Percentiles rank a stretch among this genome's conserved stretches.
phyloP scores from a whole-genome alignment of 2,797 vertebrate genomes.

The Sebastes aleutianus region DNA sequence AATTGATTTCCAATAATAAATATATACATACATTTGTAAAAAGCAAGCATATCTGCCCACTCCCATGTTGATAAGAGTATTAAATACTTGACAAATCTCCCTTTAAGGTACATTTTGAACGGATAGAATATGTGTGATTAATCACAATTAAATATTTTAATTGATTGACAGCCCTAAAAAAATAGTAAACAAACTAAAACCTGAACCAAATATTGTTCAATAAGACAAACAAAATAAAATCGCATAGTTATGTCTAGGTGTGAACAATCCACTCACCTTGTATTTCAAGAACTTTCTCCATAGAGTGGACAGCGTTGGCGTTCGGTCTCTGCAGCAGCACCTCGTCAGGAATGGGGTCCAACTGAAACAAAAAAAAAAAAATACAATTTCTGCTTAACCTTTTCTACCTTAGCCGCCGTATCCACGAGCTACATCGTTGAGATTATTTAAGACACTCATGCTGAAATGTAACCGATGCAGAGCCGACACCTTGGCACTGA shows the following conservation, averaged over 20 bases:
- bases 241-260: background rate
- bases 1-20: too few relatives aligned
- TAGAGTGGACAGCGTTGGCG: slow-evolving; percentile 89
- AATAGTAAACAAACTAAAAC: background rate
- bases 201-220: background rate
- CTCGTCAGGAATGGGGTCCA: slow-evolving; percentile 91
- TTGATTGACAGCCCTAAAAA: too few relatives aligned
- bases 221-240: background rate
- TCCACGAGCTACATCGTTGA: background rate
- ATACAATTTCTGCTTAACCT: background rate
- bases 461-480: background rate
- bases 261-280: slow-evolving; percentile 86
- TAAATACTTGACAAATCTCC: too few relatives aligned
- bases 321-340: slow-evolving; percentile 93
- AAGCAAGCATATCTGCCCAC: too few relatives aligned
- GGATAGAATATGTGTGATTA: too few relatives aligned
- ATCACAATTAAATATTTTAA: too few relatives aligned
- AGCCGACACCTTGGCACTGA: background rate
- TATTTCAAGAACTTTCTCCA: slow-evolving; percentile 94
- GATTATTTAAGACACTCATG: background rate
- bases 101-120: too few relatives aligned
- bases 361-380: slow-evolving; percentile 73
- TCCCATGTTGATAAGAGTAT: too few relatives aligned
- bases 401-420: background rate
- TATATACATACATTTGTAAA: too few relatives aligned